A percentile compares a stretch with the other conserved stretches of the same genome.
These are phyloP conservation scores for Ceratitis capitata DNA, from an alignment of 1,140 invertebrate species.

Conservation along the genomic window DNA sequence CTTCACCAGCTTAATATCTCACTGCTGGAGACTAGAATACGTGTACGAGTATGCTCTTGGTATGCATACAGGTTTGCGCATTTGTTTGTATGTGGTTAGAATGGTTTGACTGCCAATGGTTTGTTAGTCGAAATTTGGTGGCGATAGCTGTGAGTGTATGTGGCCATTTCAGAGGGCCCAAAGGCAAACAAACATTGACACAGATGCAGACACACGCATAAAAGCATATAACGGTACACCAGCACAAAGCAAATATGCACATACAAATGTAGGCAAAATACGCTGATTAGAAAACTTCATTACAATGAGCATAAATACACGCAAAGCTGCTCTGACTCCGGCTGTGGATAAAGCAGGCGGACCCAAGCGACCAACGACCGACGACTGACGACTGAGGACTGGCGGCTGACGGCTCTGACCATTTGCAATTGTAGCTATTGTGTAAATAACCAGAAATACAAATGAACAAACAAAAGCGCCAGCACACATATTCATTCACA, in stretches of 20 bases:
- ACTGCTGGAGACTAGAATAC: no score
- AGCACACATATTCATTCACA: background rate
- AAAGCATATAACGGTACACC: background rate
- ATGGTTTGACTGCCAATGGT: conserved; percentile 12
- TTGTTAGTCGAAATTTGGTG: conserved; percentile 31
- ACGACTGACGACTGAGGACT: no score
- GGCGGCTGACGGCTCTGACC: background rate
- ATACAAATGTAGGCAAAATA: conserved; percentile 26
- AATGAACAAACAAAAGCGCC: background rate
- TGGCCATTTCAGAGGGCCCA: background rate
- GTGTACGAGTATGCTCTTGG: background rate
- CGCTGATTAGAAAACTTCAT: conserved; percentile 35
- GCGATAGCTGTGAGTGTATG: background rate
- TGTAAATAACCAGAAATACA: conserved; percentile 11
- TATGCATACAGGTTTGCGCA: background rate
- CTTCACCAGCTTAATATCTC: no score
- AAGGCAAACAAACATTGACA: conserved; percentile 7
- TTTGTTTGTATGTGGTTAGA: background rate
- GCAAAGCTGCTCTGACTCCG: background rate
- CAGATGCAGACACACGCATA: background rate
- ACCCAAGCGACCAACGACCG: no score
- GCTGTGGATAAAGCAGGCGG: background rate
- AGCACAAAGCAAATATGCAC: conserved; percentile 8
- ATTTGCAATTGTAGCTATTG: background rate
- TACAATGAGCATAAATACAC: background rate